Percentiles rank a stretch among this genome's conserved stretches.
Conservation (phyloP, 2,113 vertebrate species). For the Nothoprocta perdicaria region DNA sequence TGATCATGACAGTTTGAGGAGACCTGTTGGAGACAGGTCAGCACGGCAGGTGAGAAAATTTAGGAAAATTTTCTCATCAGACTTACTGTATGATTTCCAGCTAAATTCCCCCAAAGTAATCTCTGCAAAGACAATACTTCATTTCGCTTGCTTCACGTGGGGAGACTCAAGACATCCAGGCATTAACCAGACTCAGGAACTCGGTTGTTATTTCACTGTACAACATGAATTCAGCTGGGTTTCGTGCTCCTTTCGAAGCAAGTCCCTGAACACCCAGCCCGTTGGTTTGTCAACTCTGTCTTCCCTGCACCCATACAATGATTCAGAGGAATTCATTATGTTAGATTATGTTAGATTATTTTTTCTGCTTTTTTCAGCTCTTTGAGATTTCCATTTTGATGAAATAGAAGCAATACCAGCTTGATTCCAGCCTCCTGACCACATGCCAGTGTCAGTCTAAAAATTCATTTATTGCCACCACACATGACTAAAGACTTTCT, state of each 20-base stretch:
- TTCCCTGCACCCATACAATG: neutral
- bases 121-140: neutral
- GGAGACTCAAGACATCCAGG: neutral
- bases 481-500: neutral
- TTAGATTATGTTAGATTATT: neutral
- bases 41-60: neutral
- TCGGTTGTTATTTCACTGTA: rapidly evolving
- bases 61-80: neutral
- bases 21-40: neutral
- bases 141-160: neutral
- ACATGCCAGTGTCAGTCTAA: neutral
- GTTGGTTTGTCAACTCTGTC: neutral
- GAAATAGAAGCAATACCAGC: neutral
- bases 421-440: neutral
- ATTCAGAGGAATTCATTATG: neutral
- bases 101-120: neutral
- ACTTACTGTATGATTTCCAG: neutral
- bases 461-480: neutral
- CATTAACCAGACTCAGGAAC: rapidly evolving
- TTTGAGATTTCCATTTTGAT: neutral
- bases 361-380: neutral
- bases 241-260: rapidly evolving
- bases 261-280: neutral
- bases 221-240: neutral
- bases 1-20: neutral